Base-by-base conservation (phyloP, 2,888 invertebrate species). In the Tricholauxania praeusta region DNA sequence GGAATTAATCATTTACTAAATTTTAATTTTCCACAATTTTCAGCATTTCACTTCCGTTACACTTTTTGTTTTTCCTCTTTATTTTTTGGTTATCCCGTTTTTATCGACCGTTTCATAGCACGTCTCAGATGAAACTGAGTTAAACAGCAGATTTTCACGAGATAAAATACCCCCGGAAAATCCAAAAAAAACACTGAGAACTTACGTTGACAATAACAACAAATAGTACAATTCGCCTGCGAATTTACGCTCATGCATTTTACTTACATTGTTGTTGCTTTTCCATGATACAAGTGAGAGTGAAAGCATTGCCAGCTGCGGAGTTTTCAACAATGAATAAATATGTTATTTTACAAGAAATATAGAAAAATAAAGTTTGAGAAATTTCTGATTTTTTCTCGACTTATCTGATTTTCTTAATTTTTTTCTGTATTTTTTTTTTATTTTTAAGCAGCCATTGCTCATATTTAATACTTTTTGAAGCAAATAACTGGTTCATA, bases 51-150 rank as follows among this genome's bases (percentile, higher is more conserved):
- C 48, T 67, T 65, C 19, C 28, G 63, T 59, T 32, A 28, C 48
- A 15, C 52, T 52, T 49, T 72, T 15, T 55, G 17, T 14, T 66
- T 62, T 67, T 71, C 63, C 19, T 59, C 19, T 69, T 52, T 14
- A 49, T 15, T 72, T 39, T 22, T 74, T 65, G 47, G 14, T 17
- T 49, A 57, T 55, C 70, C 28, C 59, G 49, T 72, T 74, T 78
- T 77, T 81, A 82, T 82, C 83, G 83, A 86, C 86, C 84, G 82
- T 80, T 82, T 81, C 80, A 82, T 80, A 81, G 82, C 84, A 83
- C 84, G 85, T 86, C 84, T 87, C 87, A 86, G 82, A 85, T 84
- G 85, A 86, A 86, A 86, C 86, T 86, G 84, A 87, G 83, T 79
- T 78, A 76, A 77, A 75, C 77, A 78, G 69, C 77, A 80, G 81